Conservation (phyloP, 2,797 vertebrate species). For the Ctenopoma kingsleyae region DNA sequence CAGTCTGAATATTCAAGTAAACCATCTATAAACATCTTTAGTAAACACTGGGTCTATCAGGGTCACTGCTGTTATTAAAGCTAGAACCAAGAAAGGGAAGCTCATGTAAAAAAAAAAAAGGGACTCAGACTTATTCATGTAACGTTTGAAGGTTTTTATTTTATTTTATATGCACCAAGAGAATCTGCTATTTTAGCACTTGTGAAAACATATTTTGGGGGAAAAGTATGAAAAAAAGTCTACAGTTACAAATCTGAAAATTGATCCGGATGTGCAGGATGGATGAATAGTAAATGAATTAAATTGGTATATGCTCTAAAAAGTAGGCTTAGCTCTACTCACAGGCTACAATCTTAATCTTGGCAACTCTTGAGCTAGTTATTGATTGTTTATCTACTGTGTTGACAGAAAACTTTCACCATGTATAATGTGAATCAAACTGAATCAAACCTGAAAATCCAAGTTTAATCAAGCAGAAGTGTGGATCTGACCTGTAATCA, state of each 20-base stretch:
- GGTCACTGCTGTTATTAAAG: neutral
- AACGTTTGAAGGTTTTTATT: too few species aligned
- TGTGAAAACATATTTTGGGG: neutral
- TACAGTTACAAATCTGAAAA: neutral
- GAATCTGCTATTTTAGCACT: too few species aligned
- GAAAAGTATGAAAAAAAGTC: neutral
- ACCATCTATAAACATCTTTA: neutral
- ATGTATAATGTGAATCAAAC: neutral
- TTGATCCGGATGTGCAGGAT: neutral
- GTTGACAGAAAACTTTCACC: neutral
- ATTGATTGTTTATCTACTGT: neutral
- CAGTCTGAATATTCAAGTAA: neutral
- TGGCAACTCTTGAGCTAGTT: neutral
- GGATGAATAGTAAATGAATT: too few species aligned
- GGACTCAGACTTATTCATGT: too few species aligned
- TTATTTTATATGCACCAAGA: too few species aligned
- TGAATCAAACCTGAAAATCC: neutral
- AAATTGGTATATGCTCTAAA: neutral
- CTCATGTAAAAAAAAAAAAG: too few species aligned
- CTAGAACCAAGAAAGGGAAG: neutral
- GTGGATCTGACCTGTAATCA: slow-evolving; percentile 84
- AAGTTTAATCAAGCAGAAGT: neutral
- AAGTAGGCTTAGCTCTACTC: neutral
- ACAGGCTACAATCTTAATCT: neutral
- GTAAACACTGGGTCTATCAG: neutral